phyloP scores from a whole-genome alignment of 2,113 vertebrate species.

The Triplophysa rosa region DNA sequence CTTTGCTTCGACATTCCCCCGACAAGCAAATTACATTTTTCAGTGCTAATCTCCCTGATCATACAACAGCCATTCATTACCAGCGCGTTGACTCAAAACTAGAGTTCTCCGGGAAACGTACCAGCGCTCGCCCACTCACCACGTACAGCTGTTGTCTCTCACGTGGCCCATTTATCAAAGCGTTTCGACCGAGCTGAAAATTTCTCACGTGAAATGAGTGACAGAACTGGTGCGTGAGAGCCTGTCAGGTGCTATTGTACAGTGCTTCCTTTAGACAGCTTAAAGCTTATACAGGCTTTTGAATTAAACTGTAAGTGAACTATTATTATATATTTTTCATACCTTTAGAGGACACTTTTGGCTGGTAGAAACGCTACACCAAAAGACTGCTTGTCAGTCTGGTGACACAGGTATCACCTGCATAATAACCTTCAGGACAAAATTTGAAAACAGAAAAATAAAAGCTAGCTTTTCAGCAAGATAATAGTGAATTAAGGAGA shows the following conservation, averaged over 20 bases:
- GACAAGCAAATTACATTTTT: not conserved
- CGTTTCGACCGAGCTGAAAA: not conserved
- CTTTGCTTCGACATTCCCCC: not conserved
- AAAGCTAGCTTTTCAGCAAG: not conserved
- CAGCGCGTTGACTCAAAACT: not conserved
- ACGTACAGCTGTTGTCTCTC: not conserved
- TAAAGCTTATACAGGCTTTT: too few species aligned
- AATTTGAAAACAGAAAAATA: not conserved
- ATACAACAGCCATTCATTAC: slow-evolving; percentile 2
- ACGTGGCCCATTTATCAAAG: too few species aligned
- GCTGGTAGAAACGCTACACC: too few species aligned
- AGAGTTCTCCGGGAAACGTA: not conserved
- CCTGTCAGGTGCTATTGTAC: too few species aligned
- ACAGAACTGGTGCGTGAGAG: not conserved
- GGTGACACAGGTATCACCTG: too few species aligned
- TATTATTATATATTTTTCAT: too few species aligned
- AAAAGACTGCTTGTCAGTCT: too few species aligned
- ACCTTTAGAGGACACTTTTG: too few species aligned
- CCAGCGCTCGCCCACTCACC: not conserved
- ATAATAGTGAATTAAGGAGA: too few species aligned
- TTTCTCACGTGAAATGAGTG: not conserved
- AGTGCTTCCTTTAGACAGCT: too few species aligned
- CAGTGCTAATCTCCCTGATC: slow-evolving; percentile 6
- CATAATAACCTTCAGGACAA: too few species aligned
- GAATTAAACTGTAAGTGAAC: too few species aligned